Percentiles rank a stretch among this genome's conserved stretches.
Evolutionary conservation across 2,888 invertebrate species (phyloP).

Genomic region (Meganola albula): DNA sequence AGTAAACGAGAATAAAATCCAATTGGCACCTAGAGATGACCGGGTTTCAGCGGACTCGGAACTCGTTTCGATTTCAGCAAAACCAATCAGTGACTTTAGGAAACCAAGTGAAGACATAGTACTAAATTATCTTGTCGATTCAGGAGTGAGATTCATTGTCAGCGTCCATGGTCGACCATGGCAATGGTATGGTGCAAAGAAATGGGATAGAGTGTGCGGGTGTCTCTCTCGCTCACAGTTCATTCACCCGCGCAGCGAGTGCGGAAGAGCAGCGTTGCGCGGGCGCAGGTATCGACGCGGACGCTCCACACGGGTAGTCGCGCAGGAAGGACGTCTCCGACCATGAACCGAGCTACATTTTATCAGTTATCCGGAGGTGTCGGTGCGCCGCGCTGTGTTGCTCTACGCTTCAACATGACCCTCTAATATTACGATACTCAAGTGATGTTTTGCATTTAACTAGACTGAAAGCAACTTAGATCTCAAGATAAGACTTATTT

Average conservation of each 20-base stretch:
- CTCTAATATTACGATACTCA: constrained; percentile 49
- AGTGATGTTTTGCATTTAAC: constrained; percentile 59
- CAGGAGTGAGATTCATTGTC: constrained; percentile 51
- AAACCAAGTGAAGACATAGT: constrained; percentile 41
- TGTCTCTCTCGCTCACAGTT: constrained; percentile 59
- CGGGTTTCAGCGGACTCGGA: constrained; percentile 8
- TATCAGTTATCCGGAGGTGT: constrained; percentile 73
- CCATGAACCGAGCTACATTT: constrained; percentile 69
- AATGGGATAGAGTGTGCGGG: constrained; percentile 26
- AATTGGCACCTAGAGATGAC: constrained; percentile 11
- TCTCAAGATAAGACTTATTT: constrained; percentile 75
- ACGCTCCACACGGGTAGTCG: constrained; percentile 53
- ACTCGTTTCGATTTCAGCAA: constrained; percentile 31
- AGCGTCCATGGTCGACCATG: constrained; percentile 66
- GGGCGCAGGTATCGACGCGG: constrained; percentile 58
- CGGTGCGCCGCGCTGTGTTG: constrained; percentile 63
- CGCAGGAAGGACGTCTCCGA: constrained; percentile 70
- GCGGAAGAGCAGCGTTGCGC: constrained; percentile 65
- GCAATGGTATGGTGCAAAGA: constrained; percentile 47
- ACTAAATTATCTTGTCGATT: constrained; percentile 61
- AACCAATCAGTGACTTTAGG: constrained; percentile 28
- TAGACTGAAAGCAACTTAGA: constrained; percentile 75
- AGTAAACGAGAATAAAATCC: constrained; percentile 7
- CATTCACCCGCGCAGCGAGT: constrained; percentile 72
- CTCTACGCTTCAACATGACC: constrained; percentile 51